Base-by-base conservation (phyloP, 2,888 invertebrate species). In the Caenorhabditis sulstoni region DNA sequence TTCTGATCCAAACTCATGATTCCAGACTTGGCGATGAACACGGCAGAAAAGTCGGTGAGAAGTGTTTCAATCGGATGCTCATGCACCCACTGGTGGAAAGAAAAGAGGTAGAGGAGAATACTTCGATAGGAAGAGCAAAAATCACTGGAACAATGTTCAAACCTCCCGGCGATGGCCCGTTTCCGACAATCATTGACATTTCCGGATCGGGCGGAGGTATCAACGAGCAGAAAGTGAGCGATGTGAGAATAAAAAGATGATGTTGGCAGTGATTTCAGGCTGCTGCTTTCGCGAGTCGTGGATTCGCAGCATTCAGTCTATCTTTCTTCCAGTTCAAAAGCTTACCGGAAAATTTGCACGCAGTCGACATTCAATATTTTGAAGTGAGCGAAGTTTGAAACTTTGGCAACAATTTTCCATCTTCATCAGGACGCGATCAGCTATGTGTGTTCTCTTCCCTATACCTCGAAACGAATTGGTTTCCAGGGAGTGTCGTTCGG, bases 191-290 rank as follows among this genome's bases (percentile, higher is more conserved):
- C 7, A 79, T 79, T 29, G 79, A 79, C 45, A 75, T 79, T 50
- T 79, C 79, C n/a, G 79, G 79, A 45, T 67, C 79, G 9, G 79
- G 79, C n/a, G 79, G 79, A 14, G 79, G 79, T 1, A 45, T 79
- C 1, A 73, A 79, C 44, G 79, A 79, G 14, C 79, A 79, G 29
- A 79, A 79, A 49, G 79, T 73, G 11, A 39, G 22, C 0, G n/a
- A 7, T 29, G 3, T 29, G 3, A 5, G 3, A 5, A 5, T 29
- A 3, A 29, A 29, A 3, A 29, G 29, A 5, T 29, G 4, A 29
- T 29, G n/a, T 29, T 5, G 29, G 7, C 3, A 29, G 7, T 7
- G 11, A 45, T 11, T 59, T 16, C 14, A 77, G 77, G 66, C 50
- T 12, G 79, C 79, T 12, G 79, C 79, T 9, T 29, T 79, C 3